Conservation (phyloP, 1,140 invertebrate species). For the Plodia interpunctella region DNA sequence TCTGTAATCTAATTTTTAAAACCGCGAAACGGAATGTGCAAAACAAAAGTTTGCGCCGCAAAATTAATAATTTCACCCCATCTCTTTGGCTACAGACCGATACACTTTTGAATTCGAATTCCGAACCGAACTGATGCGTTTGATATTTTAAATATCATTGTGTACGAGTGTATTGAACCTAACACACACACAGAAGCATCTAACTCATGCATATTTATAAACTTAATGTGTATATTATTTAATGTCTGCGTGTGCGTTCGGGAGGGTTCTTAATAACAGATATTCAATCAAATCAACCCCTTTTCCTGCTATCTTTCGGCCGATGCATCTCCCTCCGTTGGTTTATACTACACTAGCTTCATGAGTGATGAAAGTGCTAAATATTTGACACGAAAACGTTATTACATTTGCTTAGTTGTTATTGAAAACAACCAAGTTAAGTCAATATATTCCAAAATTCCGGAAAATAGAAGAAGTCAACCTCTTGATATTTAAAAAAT, state of each 20-base stretch:
- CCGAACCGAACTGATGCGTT: conserved; percentile 4
- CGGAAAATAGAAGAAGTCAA: too few relatives aligned
- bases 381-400: background rate
- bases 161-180: conserved; percentile 11
- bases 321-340: conserved; percentile 55
- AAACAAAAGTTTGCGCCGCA: conserved; percentile 1
- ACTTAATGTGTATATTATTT: conserved; percentile 66
- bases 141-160: conserved; percentile 7
- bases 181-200: conserved; percentile 16
- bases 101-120: background rate
- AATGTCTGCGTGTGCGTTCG: conserved; percentile 57
- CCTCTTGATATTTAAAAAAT: too few relatives aligned
- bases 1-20: background rate
- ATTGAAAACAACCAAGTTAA: background rate
- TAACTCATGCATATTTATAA: conserved; percentile 74
- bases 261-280: conserved; percentile 68
- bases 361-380: conserved; percentile 5
- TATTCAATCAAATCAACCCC: conserved; percentile 75
- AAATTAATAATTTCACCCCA: conserved; percentile 4
- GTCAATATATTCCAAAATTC: too few relatives aligned
- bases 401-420: background rate
- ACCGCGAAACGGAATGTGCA: background rate
- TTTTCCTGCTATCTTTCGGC: conserved; percentile 63
- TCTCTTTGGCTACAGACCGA: background rate
- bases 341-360: conserved; percentile 38